Conservation (phyloP, 1,140 invertebrate genomes). For the Whitmania pigra region DNA sequence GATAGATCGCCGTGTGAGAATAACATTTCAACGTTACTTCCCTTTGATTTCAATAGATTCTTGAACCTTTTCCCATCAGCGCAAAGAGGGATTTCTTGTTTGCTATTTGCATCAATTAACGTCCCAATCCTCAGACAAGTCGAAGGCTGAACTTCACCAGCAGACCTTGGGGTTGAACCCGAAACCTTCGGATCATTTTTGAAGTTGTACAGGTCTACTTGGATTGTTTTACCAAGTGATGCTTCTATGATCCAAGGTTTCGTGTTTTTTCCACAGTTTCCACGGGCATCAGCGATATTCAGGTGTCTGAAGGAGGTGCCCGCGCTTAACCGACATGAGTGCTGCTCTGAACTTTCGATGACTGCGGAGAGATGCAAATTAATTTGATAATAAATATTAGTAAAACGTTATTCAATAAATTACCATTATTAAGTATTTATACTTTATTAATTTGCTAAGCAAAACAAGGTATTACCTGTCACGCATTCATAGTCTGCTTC, state of each 20-base stretch:
- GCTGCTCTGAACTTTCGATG: too few species aligned
- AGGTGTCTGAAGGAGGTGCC: too few species aligned
- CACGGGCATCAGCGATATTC: neutral
- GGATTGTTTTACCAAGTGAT: neutral
- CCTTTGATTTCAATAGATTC: neutral
- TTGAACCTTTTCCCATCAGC: neutral
- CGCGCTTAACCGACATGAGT: too few species aligned
- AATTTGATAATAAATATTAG: too few species aligned
- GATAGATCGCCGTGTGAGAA: neutral
- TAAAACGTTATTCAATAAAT: too few species aligned
- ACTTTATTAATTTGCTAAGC: too few species aligned
- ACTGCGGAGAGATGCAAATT: too few species aligned
- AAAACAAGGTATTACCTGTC: neutral
- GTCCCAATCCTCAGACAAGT: neutral
- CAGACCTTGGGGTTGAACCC: neutral
- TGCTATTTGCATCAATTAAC: neutral
- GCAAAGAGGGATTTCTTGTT: neutral
- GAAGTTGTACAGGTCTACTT: neutral
- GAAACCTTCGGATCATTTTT: neutral
- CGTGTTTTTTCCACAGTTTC: neutral
- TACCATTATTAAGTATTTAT: too few species aligned
- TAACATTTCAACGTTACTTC: neutral
- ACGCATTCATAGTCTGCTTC: neutral
- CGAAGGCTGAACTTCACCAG: neutral
- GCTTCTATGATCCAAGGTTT: constrained; percentile 2